These are phyloP conservation scores for Akabosia matsudoensis DNA, from an alignment of 1,140 invertebrate species.

Conservation along the genomic window DNA sequence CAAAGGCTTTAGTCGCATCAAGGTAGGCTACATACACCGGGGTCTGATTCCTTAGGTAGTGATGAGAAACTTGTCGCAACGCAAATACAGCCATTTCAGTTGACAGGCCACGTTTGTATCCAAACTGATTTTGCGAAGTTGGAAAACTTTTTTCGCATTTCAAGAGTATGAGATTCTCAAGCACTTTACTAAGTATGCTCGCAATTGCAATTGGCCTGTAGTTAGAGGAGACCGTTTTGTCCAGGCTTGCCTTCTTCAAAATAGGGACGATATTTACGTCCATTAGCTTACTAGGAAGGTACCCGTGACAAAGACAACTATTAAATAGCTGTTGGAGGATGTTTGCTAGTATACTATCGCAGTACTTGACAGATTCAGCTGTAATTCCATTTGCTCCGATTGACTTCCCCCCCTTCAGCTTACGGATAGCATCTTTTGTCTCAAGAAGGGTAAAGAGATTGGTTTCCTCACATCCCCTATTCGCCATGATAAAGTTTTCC, in stretches of 20 bases:
- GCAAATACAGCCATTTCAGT: not conserved
- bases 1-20: conserved; percentile 15
- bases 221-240: not conserved
- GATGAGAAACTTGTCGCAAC: not conserved
- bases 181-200: not conserved
- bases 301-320: not conserved
- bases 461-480: not conserved
- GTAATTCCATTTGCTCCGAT: not conserved
- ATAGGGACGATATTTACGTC: not conserved
- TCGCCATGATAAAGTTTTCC: too few relatives aligned
- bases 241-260: not conserved
- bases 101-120: not conserved
- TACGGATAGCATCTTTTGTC: not conserved
- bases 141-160: not conserved
- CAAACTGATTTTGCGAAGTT: conserved; percentile 1
- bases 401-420: not conserved
- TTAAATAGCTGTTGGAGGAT: not conserved
- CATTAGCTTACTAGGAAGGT: not conserved
- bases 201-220: conserved; percentile 20
- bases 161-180: not conserved
- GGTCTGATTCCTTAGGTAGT: not conserved
- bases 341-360: not conserved
- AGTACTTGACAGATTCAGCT: not conserved
- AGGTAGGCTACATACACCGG: conserved; percentile 17
- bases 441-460: not conserved